Percentiles rank a stretch among this genome's conserved stretches.
Evolutionary conservation across 1,140 invertebrate species (phyloP).

Genomic region (Rhagoletis zephyria): DNA sequence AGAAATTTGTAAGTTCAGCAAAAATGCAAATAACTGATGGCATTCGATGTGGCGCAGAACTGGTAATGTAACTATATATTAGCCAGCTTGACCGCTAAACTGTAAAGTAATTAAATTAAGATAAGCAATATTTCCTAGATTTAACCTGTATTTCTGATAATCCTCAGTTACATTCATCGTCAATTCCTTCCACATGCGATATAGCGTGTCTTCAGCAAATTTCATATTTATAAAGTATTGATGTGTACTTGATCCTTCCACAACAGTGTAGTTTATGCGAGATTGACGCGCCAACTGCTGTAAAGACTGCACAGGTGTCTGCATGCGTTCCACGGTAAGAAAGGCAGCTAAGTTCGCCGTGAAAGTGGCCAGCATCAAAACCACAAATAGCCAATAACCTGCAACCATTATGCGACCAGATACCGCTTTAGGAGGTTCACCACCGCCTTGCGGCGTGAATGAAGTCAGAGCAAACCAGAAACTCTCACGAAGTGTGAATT

Average conservation of each 20-base stretch:
- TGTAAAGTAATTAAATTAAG: too few species aligned
- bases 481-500: constrained; percentile 90
- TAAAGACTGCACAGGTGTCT: constrained; percentile 89
- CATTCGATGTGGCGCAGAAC: too few species aligned
- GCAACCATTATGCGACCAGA: constrained; percentile 88
- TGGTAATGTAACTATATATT: too few species aligned
- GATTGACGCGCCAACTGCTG: constrained; percentile 90
- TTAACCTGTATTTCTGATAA: constrained; percentile 73
- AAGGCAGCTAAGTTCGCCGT: constrained; percentile 97
- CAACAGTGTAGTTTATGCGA: constrained; percentile 92
- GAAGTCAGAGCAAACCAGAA: constrained; percentile 95
- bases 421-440: constrained; percentile 88
- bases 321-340: constrained; percentile 95
- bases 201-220: constrained; percentile 88
- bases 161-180: constrained; percentile 83
- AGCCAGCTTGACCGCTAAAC: too few species aligned
- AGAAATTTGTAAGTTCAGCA: too few species aligned
- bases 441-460: constrained; percentile 92
- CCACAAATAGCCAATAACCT: constrained; percentile 94
- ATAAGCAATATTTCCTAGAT: too few species aligned
- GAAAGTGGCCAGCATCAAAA: constrained; percentile 94
- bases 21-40: too few species aligned
- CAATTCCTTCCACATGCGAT: constrained; percentile 91
- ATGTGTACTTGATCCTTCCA: constrained; percentile 84
- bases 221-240: constrained; percentile 94